Evolutionary conservation across 2,888 invertebrate species (phyloP).

Genomic region (Leptinotarsa rubiginosa): DNA sequence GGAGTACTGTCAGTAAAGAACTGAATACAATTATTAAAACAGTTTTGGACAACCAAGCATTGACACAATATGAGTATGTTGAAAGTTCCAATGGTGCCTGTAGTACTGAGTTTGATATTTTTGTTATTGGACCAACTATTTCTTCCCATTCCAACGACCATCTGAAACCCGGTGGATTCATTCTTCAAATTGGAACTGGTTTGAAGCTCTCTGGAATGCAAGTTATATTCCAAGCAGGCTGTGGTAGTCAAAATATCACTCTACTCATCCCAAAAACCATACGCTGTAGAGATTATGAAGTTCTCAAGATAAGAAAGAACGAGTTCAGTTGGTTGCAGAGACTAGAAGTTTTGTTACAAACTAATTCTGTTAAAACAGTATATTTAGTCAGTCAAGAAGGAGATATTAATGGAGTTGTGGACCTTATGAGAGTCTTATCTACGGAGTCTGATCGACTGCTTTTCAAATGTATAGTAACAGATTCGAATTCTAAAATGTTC

Average conservation of each 20-base stretch:
- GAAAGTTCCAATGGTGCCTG: neutral
- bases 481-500: slow-evolving; percentile 43
- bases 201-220: neutral
- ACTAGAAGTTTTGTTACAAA: slow-evolving; percentile 22
- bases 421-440: slow-evolving; percentile 47
- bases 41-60: neutral
- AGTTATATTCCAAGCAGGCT: slow-evolving; percentile 26
- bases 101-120: neutral
- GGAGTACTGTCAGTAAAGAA: neutral
- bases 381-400: slow-evolving; percentile 42
- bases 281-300: slow-evolving; percentile 24
- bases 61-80: neutral
- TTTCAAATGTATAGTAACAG: slow-evolving; percentile 45
- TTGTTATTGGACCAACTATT: neutral
- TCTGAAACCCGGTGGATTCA: slow-evolving; percentile 35
- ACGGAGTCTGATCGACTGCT: slow-evolving; percentile 36
- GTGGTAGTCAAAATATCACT: slow-evolving; percentile 19
- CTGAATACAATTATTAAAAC: neutral
- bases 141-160: neutral
- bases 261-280: slow-evolving; percentile 21
- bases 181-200: slow-evolving; percentile 39
- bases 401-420: slow-evolving; percentile 48
- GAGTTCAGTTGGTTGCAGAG: slow-evolving; percentile 59
- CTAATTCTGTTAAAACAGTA: slow-evolving; percentile 20
- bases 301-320: slow-evolving; percentile 30